Evolutionary conservation across 2,113 vertebrate genomes (phyloP), one percentile per base, ranked within the genome.

Genomic region (Toxotes chatareus): DNA sequence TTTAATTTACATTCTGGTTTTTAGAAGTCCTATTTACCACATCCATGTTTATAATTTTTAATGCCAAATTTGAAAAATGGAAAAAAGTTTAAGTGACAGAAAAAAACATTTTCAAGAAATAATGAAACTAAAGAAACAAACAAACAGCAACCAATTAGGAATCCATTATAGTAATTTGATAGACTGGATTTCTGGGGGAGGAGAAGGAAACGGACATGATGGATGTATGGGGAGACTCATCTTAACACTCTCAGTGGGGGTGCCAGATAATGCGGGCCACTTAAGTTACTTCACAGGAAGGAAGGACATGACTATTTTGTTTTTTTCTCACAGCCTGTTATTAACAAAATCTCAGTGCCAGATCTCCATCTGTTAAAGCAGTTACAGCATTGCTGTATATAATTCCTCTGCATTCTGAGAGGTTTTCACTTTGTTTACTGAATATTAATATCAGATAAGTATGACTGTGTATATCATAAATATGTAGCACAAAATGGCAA

Each of bases 191-290:
- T 66, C 3, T 44, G 27, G 66, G 49, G 59, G 67, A 63, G 53
- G 73, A 65, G 38, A 13, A 66, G 57, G 42, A 65, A 77, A 36
- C 19, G 1, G 34, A 82, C 70, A 63, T 85, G 80, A 87, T 82
- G 82, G 68, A 89, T 88, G 80, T 63, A 49, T 34, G 21, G 27
- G 34, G 60, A 80, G 53, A 66, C 61, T 88, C 78, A 73, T 84
- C 65, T 67, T 84, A 81, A 69, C 86, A 44, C 76, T 64, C 83
- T 55, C 88, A 80, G 88, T 76, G 75, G 87, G 91, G 86, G 82
- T 47, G 64, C 40, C 23, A 61, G 77, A 84, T 90, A 82, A 92
- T 84, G 65, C 38, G 2, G 42, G 76, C 61, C 76, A 82, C 82
- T 91, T 89, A 27, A 83, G 72, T 73, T 80, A 72, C 80, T 80